Conservation (phyloP, 2,113 vertebrate genomes). For the Cettia cetti region DNA sequence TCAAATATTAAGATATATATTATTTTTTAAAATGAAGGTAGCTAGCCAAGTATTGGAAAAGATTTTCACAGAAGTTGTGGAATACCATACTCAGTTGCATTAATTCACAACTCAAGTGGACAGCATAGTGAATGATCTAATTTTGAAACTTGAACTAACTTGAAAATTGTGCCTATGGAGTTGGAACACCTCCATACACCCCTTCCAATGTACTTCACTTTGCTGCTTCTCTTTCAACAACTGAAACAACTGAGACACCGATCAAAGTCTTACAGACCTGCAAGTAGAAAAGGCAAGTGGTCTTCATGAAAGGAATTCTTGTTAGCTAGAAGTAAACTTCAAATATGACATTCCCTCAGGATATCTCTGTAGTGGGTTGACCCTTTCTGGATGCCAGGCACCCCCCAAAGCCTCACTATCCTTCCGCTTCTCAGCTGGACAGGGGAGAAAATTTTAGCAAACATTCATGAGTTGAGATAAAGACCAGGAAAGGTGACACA, state of each 20-base stretch:
- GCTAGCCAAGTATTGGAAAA: not conserved
- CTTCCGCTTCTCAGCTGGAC: not conserved
- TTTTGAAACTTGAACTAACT: not conserved
- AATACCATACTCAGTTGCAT: not conserved
- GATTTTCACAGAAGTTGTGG: not conserved
- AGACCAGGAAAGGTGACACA: not conserved
- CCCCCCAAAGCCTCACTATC: not conserved
- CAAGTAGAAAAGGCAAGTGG: not conserved
- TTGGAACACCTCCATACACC: not conserved
- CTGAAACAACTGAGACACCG: not conserved
- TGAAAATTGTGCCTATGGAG: not conserved
- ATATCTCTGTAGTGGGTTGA: not conserved
- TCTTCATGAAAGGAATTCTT: not conserved
- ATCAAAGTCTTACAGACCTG: accelerated
- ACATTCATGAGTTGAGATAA: not conserved
- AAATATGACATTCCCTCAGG: not conserved
- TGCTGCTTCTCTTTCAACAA: accelerated
- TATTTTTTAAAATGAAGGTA: not conserved
- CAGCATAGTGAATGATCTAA: not conserved
- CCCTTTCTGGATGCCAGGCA: not conserved
- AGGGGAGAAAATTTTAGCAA: not conserved
- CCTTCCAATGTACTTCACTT: not conserved
- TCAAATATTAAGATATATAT: not conserved
- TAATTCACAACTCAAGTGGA: not conserved
- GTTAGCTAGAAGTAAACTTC: not conserved